phyloP scores from a whole-genome alignment of 2,113 vertebrate species.

The Amphilophus citrinellus region DNA sequence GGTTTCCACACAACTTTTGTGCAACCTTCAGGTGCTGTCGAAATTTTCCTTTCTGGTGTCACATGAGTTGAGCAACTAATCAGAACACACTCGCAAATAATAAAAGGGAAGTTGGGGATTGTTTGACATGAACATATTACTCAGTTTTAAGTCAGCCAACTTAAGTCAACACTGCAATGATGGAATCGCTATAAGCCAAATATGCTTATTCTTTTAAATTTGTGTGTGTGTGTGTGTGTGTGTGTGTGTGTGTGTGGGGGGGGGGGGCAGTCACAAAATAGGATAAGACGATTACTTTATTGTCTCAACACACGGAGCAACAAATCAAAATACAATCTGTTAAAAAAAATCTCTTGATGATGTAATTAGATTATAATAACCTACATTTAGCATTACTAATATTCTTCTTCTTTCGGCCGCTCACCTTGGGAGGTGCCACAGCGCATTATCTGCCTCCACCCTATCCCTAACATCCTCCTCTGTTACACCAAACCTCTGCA shows the following conservation, averaged over 20 bases:
- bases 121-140: neutral
- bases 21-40: conserved; percentile 19
- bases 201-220: neutral
- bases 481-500: neutral
- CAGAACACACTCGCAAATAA: neutral
- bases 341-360: neutral
- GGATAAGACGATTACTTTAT: neutral
- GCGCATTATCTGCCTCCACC: neutral
- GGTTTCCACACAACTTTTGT: neutral
- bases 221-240: too few species aligned
- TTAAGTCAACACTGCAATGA: neutral
- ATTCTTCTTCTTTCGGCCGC: neutral
- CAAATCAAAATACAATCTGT: neutral
- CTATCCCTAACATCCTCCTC: neutral
- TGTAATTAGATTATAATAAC: neutral
- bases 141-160: neutral
- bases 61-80: neutral
- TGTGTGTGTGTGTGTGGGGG: too few species aligned
- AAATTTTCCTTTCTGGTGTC: neutral
- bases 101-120: neutral
- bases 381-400: neutral
- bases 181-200: neutral
- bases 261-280: neutral
- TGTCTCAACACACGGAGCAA: neutral
- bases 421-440: neutral